These are phyloP conservation scores for Orchesella flavescens DNA, from an alignment of 2,888 invertebrate species.

Conservation along the genomic window DNA sequence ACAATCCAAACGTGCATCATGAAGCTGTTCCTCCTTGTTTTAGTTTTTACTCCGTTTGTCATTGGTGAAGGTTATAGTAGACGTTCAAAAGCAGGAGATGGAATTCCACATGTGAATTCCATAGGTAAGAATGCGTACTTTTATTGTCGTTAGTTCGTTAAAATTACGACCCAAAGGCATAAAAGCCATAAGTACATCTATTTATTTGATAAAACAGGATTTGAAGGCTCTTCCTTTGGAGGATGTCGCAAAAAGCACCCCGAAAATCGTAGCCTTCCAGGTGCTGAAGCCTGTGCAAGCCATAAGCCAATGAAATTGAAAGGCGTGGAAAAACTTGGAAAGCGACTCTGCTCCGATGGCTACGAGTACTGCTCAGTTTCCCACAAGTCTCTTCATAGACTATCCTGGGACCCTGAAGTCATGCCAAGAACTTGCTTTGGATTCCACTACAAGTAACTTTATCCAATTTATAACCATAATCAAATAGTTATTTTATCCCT, in stretches of 20 bases:
- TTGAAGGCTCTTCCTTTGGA: conserved; percentile 21
- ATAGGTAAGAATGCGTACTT: conserved; percentile 28
- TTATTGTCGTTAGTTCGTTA: no score
- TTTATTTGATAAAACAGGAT: background rate
- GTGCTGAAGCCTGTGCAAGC: conserved; percentile 65
- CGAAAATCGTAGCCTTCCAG: conserved; percentile 61
- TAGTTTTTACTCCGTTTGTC: conserved; percentile 24
- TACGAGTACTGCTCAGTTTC: conserved; percentile 67
- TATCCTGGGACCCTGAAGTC: conserved; percentile 68
- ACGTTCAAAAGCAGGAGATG: conserved; percentile 2
- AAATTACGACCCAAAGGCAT: no score
- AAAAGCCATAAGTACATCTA: no score
- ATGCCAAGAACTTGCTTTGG: conserved; percentile 69
- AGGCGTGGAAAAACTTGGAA: conserved; percentile 61
- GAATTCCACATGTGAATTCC: conserved; percentile 40
- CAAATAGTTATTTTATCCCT: background rate
- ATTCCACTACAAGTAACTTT: conserved; percentile 66
- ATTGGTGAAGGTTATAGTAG: conserved; percentile 13
- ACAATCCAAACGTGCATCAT: background rate
- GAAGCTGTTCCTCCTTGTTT: background rate
- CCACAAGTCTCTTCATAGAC: conserved; percentile 62
- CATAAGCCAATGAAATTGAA: conserved; percentile 67
- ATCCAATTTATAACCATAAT: background rate
- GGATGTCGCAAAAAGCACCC: conserved; percentile 67
- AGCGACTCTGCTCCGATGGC: conserved; percentile 65